Evolutionary conservation across 2,113 vertebrate species (phyloP).

Genomic region (Sceloporus undulatus): DNA sequence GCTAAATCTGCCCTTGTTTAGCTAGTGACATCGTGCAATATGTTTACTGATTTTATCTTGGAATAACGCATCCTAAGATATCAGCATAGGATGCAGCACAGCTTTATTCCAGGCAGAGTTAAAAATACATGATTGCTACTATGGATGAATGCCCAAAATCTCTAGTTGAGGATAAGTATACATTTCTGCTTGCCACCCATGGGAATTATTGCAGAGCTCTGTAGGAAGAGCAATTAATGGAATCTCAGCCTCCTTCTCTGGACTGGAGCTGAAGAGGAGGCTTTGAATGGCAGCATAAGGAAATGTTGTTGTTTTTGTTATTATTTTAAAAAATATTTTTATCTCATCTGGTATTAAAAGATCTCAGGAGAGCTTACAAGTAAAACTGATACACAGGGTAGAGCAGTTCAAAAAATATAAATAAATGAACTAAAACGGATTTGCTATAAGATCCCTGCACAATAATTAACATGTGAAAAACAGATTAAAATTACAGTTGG

Average conservation of each 20-base stretch:
- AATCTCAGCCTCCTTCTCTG: not conserved
- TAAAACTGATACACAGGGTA: no score
- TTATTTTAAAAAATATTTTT: no score
- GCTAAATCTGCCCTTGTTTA: not conserved
- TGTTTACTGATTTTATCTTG: not conserved
- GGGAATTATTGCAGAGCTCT: not conserved
- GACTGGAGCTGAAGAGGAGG: not conserved
- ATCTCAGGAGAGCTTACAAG: no score
- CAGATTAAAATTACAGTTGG: no score
- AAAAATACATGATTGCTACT: not conserved
- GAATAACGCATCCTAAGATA: not conserved
- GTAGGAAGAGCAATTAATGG: not conserved
- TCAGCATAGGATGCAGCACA: not conserved
- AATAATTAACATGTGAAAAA: no score
- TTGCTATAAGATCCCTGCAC: no score
- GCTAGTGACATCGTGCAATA: no score
- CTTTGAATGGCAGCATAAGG: not conserved
- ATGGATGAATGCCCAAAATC: not conserved
- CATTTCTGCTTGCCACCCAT: not conserved
- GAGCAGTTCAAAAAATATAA: no score
- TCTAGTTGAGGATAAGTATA: not conserved
- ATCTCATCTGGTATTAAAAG: not conserved
- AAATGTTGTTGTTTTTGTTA: no score
- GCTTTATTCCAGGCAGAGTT: not conserved
- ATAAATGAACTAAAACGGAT: no score